Base-by-base conservation (phyloP, 2,797 vertebrate species). In the Dicrostonyx torquatus region DNA sequence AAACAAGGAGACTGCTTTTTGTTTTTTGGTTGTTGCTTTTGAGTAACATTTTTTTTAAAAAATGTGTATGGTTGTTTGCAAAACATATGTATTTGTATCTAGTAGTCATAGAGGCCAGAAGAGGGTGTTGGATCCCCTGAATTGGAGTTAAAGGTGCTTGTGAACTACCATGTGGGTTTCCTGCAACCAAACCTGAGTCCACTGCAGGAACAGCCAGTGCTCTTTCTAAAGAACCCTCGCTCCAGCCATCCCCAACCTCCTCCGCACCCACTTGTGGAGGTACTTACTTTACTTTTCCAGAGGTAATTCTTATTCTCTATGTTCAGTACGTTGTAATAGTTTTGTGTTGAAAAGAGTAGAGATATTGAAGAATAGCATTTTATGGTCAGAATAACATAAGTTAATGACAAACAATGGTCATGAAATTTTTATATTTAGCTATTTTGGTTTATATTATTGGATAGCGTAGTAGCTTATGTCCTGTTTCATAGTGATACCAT, bases 271-370 rank as follows among this genome's bases (percentile, higher is more conserved):
- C 8, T 62, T 60, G 37, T 12, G 66, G 43, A 84, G 15, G 15
- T 96, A 40, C 37, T 72, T n/a, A 8, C 37, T 68, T 72, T 72
- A 22, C 22, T 40, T 70, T 72, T 72, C 95, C 90, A 91, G 60
- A 95, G 85, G 26, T 84, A 90, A 90, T 93, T 93, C 50, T 68
- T 85, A 85, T 26, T n/a, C 73, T 70, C n/a, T 66, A 3, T 80
- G 14, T 86, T 60, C 34, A 66, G 37, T 68, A 84, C 24, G 66
- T 66, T 66, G 92, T 93, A 88, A 82, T 78, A 77, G 12, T 82
- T 91, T 92, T 95, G 12, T 85, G 55, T 89, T 95, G 72, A 97
- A 94, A 88, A 62, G 50, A 64, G 1, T 66, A 83, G 45, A 83
- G 60, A 64, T 34, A 84, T 45, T 64, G 60, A 84, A 84, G 29